Evolutionary conservation across 2,113 vertebrate species (phyloP).

Genomic region (Aspiorhynchus laticeps): DNA sequence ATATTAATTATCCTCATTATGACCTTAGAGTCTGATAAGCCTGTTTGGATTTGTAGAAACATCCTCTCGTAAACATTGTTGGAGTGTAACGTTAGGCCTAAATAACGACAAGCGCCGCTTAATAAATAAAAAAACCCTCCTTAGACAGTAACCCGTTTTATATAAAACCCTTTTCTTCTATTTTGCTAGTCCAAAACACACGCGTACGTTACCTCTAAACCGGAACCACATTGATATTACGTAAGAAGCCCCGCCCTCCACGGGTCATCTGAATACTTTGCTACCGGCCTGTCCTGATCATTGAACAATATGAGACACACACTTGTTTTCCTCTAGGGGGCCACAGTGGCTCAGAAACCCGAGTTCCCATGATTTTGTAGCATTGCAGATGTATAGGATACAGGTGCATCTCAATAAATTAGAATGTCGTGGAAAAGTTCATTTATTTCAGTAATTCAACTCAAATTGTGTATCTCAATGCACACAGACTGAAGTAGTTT

Average conservation of each 20-base stretch:
- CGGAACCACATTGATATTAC: conserved; percentile 33
- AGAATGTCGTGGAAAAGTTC: too few species aligned
- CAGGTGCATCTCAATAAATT: too few species aligned
- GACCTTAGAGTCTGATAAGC: conserved; percentile 68
- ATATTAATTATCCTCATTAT: conserved; percentile 19
- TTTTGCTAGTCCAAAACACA: conserved; percentile 5
- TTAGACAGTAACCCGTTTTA: neutral
- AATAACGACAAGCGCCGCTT: neutral
- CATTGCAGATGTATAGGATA: neutral
- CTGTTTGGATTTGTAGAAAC: conserved; percentile 57
- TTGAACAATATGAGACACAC: too few species aligned
- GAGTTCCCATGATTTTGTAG: neutral
- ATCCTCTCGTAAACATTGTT: conserved; percentile 63
- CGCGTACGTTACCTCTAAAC: conserved; percentile 21
- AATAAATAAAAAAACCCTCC: neutral
- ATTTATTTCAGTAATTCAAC: too few species aligned
- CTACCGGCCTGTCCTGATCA: neutral
- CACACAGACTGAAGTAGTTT: too few species aligned
- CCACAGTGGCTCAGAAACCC: neutral
- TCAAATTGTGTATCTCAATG: too few species aligned
- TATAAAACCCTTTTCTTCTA: neutral
- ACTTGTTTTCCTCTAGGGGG: conserved; percentile 22
- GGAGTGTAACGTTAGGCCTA: too few species aligned
- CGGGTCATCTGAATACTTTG: rapidly evolving
- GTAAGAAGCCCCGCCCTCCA: neutral